Conservation (phyloP, 1,140 invertebrate species). For the Drosophila kanapiae region DNA sequence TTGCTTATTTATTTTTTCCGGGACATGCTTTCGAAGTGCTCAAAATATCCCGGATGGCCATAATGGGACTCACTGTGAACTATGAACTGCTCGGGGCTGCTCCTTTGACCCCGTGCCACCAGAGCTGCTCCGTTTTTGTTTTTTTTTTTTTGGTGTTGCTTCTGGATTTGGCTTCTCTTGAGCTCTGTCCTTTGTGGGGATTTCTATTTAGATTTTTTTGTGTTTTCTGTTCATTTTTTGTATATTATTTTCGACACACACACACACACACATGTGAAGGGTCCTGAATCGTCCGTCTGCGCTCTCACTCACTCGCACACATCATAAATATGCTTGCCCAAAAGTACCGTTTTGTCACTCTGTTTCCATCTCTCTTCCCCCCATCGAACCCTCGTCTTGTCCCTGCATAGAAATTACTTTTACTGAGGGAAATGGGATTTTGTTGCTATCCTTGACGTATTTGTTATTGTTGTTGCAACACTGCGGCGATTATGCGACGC, state of each 20-base stretch:
- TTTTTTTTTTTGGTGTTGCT: too few relatives aligned
- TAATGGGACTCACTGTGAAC: conserved; percentile 15
- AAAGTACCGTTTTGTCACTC: conserved; percentile 70
- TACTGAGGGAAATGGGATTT: conserved; percentile 42
- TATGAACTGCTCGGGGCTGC: conserved; percentile 12
- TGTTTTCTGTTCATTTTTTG: conserved; percentile 47
- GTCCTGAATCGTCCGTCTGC: background rate
- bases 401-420: conserved; percentile 70
- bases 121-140: background rate
- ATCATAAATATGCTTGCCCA: conserved; percentile 69
- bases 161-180: background rate
- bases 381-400: background rate
- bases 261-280: conserved; percentile 32
- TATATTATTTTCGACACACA: conserved; percentile 47
- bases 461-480: conserved; percentile 45
- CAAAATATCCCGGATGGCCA: conserved; percentile 8
- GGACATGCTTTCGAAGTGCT: conserved; percentile 2
- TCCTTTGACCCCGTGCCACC: conserved; percentile 5
- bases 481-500: conserved; percentile 61
- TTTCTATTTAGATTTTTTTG: conserved; percentile 40
- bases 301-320: conserved; percentile 42
- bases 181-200: conserved; percentile 1
- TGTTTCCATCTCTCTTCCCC: background rate
- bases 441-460: conserved; percentile 10
- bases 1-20: background rate